Evolutionary conservation across 2,888 invertebrate species (phyloP).

Genomic region (Apamea monoglypha): DNA sequence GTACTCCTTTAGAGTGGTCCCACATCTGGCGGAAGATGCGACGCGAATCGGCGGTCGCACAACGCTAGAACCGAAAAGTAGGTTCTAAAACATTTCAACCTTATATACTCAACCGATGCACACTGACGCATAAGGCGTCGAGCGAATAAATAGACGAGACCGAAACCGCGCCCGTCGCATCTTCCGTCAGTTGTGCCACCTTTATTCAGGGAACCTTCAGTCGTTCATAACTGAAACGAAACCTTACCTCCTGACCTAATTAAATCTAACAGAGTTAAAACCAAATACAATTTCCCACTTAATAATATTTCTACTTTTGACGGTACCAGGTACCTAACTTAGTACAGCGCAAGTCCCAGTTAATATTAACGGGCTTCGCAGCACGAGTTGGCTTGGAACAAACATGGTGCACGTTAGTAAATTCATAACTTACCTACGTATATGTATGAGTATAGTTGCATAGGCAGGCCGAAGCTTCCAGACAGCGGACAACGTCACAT

Average conservation of each 20-base stretch:
- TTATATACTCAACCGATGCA: no score
- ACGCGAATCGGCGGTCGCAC: no score
- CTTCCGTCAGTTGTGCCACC: neutral
- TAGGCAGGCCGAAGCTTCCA: conserved; percentile 26
- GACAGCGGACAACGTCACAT: conserved; percentile 64
- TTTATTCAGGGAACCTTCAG: neutral
- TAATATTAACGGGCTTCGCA: conserved; percentile 71
- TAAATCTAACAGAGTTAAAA: conserved; percentile 14
- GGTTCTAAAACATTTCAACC: no score
- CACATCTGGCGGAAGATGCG: no score
- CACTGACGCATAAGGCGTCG: neutral
- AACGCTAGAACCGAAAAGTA: no score
- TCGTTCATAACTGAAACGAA: conserved; percentile 1
- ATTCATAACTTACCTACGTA: conserved; percentile 54
- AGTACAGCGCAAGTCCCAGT: conserved; percentile 56
- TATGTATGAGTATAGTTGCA: conserved; percentile 35
- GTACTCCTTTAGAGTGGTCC: neutral
- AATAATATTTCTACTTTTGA: conserved; percentile 45
- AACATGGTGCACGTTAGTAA: conserved; percentile 70
- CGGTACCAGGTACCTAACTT: conserved; percentile 45
- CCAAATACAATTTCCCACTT: conserved; percentile 21
- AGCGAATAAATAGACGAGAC: neutral
- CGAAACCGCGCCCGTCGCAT: neutral
- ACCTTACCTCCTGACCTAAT: conserved; percentile 15
- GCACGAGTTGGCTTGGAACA: conserved; percentile 71